Evolutionary conservation across 2,113 vertebrate species (phyloP).

Genomic region (Eleginops maclovinus): DNA sequence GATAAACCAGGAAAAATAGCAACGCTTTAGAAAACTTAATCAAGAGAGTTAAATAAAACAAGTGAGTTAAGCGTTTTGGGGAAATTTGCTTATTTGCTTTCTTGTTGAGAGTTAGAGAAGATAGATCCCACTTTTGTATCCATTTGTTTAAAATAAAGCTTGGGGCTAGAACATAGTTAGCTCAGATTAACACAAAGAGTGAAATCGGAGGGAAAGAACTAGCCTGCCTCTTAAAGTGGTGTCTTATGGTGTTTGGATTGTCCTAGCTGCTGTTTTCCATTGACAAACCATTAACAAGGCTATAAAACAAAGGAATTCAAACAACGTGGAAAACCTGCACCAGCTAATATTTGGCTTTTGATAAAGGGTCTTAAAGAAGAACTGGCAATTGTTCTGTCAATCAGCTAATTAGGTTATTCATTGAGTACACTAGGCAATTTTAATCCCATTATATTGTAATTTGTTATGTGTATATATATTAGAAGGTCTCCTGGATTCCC

Average conservation of each 20-base stretch:
- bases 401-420: not conserved
- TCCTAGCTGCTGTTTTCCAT: not conserved
- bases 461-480: not conserved
- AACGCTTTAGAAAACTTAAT: slow-evolving; percentile 43
- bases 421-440: not conserved
- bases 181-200: not conserved
- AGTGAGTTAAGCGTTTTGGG: no score
- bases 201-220: no score
- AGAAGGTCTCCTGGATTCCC: not conserved
- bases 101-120: not conserved
- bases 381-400: not conserved
- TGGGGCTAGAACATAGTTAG: not conserved
- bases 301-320: not conserved
- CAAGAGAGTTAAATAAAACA: no score
- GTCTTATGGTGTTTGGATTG: not conserved
- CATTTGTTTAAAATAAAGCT: not conserved
- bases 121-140: not conserved
- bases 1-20: slow-evolving; percentile 27
- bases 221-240: no score
- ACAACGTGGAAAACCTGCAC: not conserved
- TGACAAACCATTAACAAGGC: not conserved
- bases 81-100: not conserved
- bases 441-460: not conserved
- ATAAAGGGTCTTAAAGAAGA: not conserved
- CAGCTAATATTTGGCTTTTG: not conserved